Evolutionary conservation across 2,888 invertebrate genomes (phyloP), one percentile per base, ranked within the genome.

Genomic region (Andrena hattorfiana): DNA sequence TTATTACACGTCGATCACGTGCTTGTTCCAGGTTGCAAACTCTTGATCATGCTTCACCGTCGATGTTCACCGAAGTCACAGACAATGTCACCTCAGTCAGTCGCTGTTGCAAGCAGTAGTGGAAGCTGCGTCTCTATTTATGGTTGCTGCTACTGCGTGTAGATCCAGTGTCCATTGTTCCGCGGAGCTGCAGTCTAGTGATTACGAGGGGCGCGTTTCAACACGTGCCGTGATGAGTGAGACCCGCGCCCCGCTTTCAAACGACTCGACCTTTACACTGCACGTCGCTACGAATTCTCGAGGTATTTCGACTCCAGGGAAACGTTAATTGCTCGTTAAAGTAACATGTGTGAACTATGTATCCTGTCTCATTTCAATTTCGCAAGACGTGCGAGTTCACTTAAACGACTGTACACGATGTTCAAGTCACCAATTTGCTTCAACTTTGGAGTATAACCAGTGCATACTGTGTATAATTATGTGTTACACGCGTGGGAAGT

Each of bases 161-260:
- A 62, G 60, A 74, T 49, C n/a, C 20, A 26, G 48, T 60, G 26
- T 60, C 49, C 26, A 49, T 75, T 75, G 75, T 75, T 75, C 32
- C 5, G 42, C 49, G 26, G 7, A 60, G 32, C 59, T 73, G 74
- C 74, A 73, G 49, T 16, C 59, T 73, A 10, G 49, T 48, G 73
- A 75, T 75, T 75, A 75, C 48, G 74, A 60, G 32, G 60, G 59
- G 42, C 48, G n/a, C 74, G 26, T 48, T 75, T 75, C 32, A 75
- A 48, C 59, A 73, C 73, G 26, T 49, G 49, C 42, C 72, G 8
- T 13, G 59, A 59, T n/a, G 48, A 32, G n/a, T 30, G n/a, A 8
- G 59, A 42, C 49, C 35, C 74, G 13, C 49, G 7, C 20, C 26
- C 0, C n/a, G 26, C 20, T 26, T 73, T 73, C 32, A 62, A 32